These are phyloP conservation scores for Ictalurus punctatus DNA, from an alignment of 2,113 vertebrate genomes.

Conservation along the genomic window DNA sequence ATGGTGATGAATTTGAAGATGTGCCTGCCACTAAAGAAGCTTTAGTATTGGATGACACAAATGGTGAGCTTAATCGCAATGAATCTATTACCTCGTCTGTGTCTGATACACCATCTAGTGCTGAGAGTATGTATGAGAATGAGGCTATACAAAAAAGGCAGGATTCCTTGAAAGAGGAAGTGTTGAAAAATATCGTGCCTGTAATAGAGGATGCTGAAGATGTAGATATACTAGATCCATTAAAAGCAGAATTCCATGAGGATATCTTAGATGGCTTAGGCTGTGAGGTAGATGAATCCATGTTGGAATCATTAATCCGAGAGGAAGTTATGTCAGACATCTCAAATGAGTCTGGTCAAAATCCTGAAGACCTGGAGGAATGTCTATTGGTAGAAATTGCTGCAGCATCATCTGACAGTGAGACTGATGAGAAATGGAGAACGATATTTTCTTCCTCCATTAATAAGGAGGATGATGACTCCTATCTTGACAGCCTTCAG, in stretches of 20 bases:
- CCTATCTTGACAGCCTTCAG: slow-evolving; percentile 73
- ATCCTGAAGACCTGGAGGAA: slow-evolving; percentile 68
- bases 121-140: slow-evolving; percentile 71
- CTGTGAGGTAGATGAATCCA: slow-evolving; percentile 57
- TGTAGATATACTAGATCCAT: slow-evolving; percentile 45
- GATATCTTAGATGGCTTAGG: slow-evolving; percentile 49
- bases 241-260: slow-evolving; percentile 46
- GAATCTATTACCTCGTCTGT: slow-evolving; percentile 70
- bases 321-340: slow-evolving; percentile 71
- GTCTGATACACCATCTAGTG: slow-evolving; percentile 72
- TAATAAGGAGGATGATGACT: slow-evolving; percentile 78
- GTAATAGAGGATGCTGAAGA: slow-evolving; percentile 50
- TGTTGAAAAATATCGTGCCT: slow-evolving; percentile 38
- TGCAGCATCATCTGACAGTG: slow-evolving; percentile 69
- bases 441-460: slow-evolving; percentile 78
- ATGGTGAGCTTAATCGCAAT: slow-evolving; percentile 68
- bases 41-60: slow-evolving; percentile 55
- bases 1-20: slow-evolving; percentile 49
- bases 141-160: slow-evolving; percentile 61
- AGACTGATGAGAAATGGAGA: slow-evolving; percentile 76
- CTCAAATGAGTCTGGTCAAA: slow-evolving; percentile 70
- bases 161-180: slow-evolving; percentile 58
- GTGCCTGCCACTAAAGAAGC: slow-evolving; percentile 57
- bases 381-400: slow-evolving; percentile 71
- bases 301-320: slow-evolving; percentile 64